Evolutionary conservation across 1,140 invertebrate species (phyloP), one percentile per base, ranked within the genome.

Genomic region (Monochamus saltuarius): DNA sequence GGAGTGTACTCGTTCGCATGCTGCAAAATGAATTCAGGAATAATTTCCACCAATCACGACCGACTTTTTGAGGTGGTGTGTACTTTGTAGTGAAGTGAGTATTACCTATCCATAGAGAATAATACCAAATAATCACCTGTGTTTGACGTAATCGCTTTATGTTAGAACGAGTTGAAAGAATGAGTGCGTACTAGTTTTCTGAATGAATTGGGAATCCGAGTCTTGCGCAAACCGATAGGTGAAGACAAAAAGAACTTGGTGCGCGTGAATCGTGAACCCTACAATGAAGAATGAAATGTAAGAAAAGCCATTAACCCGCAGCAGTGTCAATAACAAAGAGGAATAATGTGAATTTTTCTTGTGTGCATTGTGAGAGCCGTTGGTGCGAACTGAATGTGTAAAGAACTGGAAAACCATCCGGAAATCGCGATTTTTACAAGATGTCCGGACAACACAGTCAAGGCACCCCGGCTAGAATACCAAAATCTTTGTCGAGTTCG

Each of bases 401-500:
- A 53, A 39, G 40, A 53, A 40, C 17, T 36, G 51, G 38, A 49
- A 53, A 53, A 56, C 45, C 46, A 22, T 39, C 19, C n/a, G 37
- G 14, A 10, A 14, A 36, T 35, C 17, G 17, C 13, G 14, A 56
- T 19, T 50, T 58, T 54, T 39, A 52, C 43, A 66, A 59, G 50
- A 68, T 72, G 68, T 70, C 68, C 35, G 70, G 66, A 55, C 61
- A 63, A 51, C 53, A 61, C 45, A 54, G 56, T 55, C 47, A 51
- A 35, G 47, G 56, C 57, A 70, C 66, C 40, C 56, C 85, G 74
- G 80, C 81, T 71, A 82, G 85, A 70, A 83, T 85, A 76, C 80
- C 84, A 72, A 87, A 86, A 77, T 85, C 85, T 66, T 86, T 85
- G 60, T 85, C 86, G 69, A 86, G 84, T 73, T 82, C 84, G 60